Evolutionary conservation across 2,113 vertebrate species (phyloP).

Genomic region (Rhineura floridana): DNA sequence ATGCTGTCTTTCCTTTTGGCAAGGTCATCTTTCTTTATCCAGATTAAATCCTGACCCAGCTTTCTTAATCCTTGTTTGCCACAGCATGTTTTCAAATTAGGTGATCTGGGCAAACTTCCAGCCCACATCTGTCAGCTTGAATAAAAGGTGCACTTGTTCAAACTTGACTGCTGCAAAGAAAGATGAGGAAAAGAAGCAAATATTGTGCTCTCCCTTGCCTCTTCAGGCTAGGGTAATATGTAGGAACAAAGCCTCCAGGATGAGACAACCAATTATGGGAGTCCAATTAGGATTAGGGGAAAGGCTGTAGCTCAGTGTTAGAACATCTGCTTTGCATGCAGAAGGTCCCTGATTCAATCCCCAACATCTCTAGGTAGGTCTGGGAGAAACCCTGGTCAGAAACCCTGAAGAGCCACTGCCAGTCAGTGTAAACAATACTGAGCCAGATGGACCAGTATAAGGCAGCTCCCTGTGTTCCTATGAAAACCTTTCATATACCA

Average conservation of each 20-base stretch:
- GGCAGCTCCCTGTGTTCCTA: too few species aligned
- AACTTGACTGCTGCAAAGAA: not conserved
- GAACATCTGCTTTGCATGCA: not conserved
- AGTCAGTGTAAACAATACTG: too few species aligned
- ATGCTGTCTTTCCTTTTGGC: not conserved
- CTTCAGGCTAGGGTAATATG: not conserved
- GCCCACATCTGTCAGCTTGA: slow-evolving; percentile 6
- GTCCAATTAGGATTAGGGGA: not conserved
- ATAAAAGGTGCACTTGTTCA: slow-evolving; percentile 15
- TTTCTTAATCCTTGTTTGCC: slow-evolving; percentile 10
- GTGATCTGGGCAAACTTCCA: not conserved
- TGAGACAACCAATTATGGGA: not conserved
- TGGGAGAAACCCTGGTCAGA: too few species aligned
- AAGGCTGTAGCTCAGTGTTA: not conserved
- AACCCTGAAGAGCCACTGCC: too few species aligned
- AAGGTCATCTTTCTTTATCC: not conserved
- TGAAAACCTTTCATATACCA: too few species aligned
- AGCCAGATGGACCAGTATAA: too few species aligned
- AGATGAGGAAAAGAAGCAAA: not conserved
- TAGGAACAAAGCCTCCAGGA: not conserved
- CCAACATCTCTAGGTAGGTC: not conserved
- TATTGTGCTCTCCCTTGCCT: not conserved
- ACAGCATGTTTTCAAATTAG: slow-evolving; percentile 6
- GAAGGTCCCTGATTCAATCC: not conserved
- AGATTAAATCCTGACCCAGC: not conserved